Evolutionary conservation across 1,140 invertebrate genomes (phyloP).

Genomic region (Eciton burchellii): DNA sequence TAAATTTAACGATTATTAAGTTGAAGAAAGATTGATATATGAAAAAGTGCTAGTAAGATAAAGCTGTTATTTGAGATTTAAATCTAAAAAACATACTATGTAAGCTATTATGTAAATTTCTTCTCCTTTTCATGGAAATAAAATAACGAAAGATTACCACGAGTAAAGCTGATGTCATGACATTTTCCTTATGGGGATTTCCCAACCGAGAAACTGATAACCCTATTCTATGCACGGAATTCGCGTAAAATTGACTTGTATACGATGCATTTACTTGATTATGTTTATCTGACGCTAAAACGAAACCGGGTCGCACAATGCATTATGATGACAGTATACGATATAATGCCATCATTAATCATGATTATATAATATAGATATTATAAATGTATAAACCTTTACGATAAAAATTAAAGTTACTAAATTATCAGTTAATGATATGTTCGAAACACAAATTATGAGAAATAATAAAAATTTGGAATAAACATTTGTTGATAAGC

Average conservation of each 20-base stretch:
- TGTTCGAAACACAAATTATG: background rate
- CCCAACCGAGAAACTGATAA: background rate
- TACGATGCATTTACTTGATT: too few relatives aligned
- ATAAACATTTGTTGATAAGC: background rate
- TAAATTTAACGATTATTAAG: background rate
- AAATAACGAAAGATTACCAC: background rate
- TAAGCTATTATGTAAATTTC: background rate
- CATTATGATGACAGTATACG: background rate
- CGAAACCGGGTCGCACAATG: slow-evolving; percentile 1
- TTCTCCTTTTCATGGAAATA: background rate
- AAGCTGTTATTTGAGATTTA: too few relatives aligned
- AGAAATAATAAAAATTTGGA: background rate
- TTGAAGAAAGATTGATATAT: background rate
- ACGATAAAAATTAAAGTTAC: background rate
- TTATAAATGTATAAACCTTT: too few relatives aligned
- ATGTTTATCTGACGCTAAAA: background rate
- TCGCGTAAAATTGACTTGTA: background rate
- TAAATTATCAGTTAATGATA: background rate
- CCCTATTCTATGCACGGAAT: background rate
- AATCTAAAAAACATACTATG: background rate
- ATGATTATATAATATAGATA: too few relatives aligned
- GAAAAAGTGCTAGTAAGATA: too few relatives aligned
- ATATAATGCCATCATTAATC: too few relatives aligned
- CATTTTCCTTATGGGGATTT: slow-evolving; percentile 20
- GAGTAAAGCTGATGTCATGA: background rate